These are phyloP conservation scores for Enteromius paludinosus DNA, from an alignment of 2,797 vertebrate species.

Conservation along the genomic window DNA sequence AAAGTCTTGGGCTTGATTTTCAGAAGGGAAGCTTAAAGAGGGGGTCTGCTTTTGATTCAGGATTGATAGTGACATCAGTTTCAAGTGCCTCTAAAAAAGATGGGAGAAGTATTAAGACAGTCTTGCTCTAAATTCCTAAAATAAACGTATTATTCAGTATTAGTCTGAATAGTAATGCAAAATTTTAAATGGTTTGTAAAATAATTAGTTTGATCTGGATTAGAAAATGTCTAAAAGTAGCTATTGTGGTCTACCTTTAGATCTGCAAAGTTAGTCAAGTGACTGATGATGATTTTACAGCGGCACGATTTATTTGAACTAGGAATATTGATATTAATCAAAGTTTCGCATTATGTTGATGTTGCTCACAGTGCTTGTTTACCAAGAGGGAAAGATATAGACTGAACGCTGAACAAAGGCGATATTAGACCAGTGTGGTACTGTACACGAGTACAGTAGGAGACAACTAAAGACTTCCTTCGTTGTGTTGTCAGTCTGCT, in stretches of 20 bases:
- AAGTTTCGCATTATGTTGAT: neutral
- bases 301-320: constrained; percentile 7
- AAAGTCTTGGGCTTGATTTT: neutral
- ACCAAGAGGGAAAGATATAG: neutral
- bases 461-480: neutral
- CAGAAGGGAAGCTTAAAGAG: neutral
- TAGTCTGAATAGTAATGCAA: neutral
- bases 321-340: neutral
- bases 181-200: neutral
- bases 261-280: neutral
- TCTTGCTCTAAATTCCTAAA: constrained; percentile 15
- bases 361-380: neutral
- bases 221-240: constrained; percentile 1
- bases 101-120: constrained; percentile 2
- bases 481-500: constrained; percentile 1
- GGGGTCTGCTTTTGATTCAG: neutral
- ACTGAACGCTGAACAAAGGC: neutral
- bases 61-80: constrained; percentile 7
- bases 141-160: constrained; percentile 14
- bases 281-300: neutral
- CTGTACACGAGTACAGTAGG: neutral
- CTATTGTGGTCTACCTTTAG: neutral
- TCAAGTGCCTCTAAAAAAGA: constrained; percentile 1
- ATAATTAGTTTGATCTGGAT: constrained; percentile 1
- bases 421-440: neutral